Conservation (phyloP, 1,140 invertebrate genomes). For the Geopemphigus sp. region DNA sequence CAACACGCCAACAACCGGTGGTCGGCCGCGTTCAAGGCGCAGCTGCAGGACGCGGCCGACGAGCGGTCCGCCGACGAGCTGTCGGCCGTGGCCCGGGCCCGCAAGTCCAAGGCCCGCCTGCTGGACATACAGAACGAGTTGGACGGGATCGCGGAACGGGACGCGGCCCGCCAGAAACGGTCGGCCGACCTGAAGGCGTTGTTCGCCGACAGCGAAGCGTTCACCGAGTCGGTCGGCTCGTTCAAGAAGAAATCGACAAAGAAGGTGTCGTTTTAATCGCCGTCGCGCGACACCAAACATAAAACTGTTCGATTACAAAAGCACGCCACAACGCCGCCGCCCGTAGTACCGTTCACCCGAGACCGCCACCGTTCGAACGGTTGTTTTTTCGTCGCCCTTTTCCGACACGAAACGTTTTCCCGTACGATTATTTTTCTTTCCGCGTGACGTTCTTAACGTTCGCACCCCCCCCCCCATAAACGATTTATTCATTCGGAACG, state of each 20-base stretch:
- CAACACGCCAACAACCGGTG: constrained; percentile 56
- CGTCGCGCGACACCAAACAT: too few species aligned
- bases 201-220: constrained; percentile 58
- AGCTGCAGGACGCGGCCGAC: constrained; percentile 53
- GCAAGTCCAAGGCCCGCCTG: constrained; percentile 59
- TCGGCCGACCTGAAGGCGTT: constrained; percentile 61
- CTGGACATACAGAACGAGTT: constrained; percentile 65
- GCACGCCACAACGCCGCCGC: too few species aligned
- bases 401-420: too few species aligned
- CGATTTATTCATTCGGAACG: too few species aligned
- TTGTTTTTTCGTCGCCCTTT: background rate
- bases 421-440: too few species aligned
- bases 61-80: constrained; percentile 49
- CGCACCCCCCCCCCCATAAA: too few species aligned
- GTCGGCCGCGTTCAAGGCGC: constrained; percentile 58
- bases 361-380: too few species aligned
- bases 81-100: constrained; percentile 56
- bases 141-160: constrained; percentile 60
- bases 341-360: too few species aligned
- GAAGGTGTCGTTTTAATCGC: constrained; percentile 33
- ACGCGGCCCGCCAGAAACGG: constrained; percentile 61
- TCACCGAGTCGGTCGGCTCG: constrained; percentile 50
- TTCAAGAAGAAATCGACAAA: constrained; percentile 52
- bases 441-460: too few species aligned
- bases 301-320: too few species aligned